Evolutionary conservation across 2,888 invertebrate species (phyloP), one percentile per base, ranked within the genome.

Genomic region (Spodoptera picta): DNA sequence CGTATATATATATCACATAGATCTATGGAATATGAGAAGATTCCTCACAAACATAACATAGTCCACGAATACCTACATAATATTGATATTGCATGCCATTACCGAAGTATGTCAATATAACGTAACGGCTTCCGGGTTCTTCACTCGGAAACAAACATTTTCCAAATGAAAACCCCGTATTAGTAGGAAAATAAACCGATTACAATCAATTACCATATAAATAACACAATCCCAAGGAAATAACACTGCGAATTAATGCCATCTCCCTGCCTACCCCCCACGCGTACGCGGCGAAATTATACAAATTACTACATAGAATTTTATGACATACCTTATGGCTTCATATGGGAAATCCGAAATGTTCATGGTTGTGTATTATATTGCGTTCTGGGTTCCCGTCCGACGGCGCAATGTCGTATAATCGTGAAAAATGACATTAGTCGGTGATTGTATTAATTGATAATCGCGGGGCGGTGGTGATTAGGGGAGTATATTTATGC

Each of bases 251-350:
- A 47, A 69, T 69, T 65, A 77, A 75, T 73, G 78, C 52, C 59
- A 31, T 50, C 44, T 42, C 52, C 45, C 47, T 36, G 58, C 68
- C 69, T 49, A 58, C 54, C 65, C 75, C 68, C 47, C 27, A 55
- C 58, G 65, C 60, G 65, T 27, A 57, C 60, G 49, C 48, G 67
- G 49, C 47, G 63, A 81, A 79, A 88, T 88, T 88, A 88, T 88
- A 89, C 87, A 88, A 88, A 88, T 85, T 72, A 82, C 83, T 66
- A 71, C 79, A 87, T 88, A 85, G 82, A 87, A 88, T 87, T 87
- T 88, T 87, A 89, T 80, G 87, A 83, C 62, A 60, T 57, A 49
- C 77, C 55, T 66, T 81, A 86, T 84, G 78, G 79, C 83, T 86
- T 82, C 81, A 79, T 87, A 81, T 79, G 80, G 82, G 78, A 80